Percentiles rank a stretch among this genome's conserved stretches.
These are phyloP conservation scores for Myodes glareolus DNA, from an alignment of 2,113 vertebrate genomes.

Conservation along the genomic window DNA sequence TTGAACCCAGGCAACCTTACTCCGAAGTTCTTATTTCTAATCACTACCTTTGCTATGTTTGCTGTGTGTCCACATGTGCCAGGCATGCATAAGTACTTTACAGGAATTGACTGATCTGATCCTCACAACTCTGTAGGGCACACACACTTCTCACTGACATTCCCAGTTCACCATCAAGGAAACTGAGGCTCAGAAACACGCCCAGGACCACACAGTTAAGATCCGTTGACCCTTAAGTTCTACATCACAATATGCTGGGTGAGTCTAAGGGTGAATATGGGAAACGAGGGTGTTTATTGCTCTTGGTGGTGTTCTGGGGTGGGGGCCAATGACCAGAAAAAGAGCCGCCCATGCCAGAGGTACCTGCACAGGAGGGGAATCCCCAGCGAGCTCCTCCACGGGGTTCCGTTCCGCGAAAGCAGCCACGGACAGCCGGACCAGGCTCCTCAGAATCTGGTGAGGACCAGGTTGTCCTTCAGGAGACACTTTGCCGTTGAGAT, in stretches of 20 bases:
- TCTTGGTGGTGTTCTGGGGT: not conserved
- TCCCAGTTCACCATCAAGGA: conserved; percentile 9
- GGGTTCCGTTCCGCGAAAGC: conserved; percentile 92
- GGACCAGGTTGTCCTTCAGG: conserved; percentile 77
- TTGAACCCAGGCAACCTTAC: not conserved
- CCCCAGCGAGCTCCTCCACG: conserved; percentile 89
- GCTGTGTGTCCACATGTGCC: conserved; percentile 6
- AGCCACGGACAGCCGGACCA: conserved; percentile 95
- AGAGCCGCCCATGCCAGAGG: not conserved
- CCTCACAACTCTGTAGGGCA: not conserved
- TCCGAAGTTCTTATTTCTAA: not conserved
- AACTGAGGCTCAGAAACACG: conserved; percentile 58
- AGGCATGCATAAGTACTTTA: not conserved
- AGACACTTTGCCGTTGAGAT: conserved; percentile 68
- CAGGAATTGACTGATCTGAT: not conserved
- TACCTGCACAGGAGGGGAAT: conserved; percentile 96
- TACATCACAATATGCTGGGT: not conserved
- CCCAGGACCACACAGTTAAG: conserved; percentile 46
- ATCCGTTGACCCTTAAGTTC: not conserved
- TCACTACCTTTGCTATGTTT: conserved; percentile 10
- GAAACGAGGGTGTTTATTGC: not conserved
- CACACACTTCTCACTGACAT: not conserved
- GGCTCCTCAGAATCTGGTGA: conserved; percentile 91
- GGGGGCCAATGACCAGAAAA: not conserved
- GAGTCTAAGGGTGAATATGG: not conserved